Base-by-base conservation (phyloP, 1,140 invertebrate species). In the Contarinia nasturtii region DNA sequence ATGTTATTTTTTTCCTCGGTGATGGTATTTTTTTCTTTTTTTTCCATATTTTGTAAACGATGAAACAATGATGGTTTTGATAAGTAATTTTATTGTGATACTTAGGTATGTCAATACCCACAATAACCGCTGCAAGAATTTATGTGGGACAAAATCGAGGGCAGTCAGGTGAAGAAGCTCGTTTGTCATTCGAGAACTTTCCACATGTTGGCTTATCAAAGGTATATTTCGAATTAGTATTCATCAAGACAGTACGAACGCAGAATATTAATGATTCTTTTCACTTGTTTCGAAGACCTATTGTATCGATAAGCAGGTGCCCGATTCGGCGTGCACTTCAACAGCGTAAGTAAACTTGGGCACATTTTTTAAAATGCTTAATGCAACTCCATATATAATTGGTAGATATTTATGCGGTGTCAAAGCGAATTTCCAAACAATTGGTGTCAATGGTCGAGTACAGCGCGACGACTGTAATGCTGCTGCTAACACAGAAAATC, bases 381-480 rank as follows among this genome's bases (percentile, higher is more conserved):
- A 36, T n/a, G 34, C n/a, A 10, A 36, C 34, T n/a, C n/a, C 8
- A 36, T 36, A n/a, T 36, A 36, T 4, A n/a, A 40, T 17, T 43
- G 87, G 83, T 1, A 82, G 84, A 0, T 85, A 85, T 51, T 61
- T 91, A 19, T 70, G 74, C 18, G 89, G 89, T 1, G 76, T 86
- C 0, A 93, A 93, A 60, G 73, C 73, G 1, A 86, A 88, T 57
- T 69, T 70, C n/a, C 80, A 73, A 34, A 82, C 77, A 0, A 57
- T 89, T 2, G 86, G 86, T 0, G 69, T 90, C 8, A 75, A 74
- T 47, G 76, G 71, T 0, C 64, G 67, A 4, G 77, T 80, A 2
- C 68, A 66, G 12, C 59, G 67, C 14, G 58, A 66, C 12, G 71
- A 80, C 51, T 79, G 82, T 51, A 53, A 59, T 17, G 68, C 70